These are phyloP conservation scores for Tenthredo livida DNA, from an alignment of 2,888 invertebrate genomes.

Conservation along the genomic window DNA sequence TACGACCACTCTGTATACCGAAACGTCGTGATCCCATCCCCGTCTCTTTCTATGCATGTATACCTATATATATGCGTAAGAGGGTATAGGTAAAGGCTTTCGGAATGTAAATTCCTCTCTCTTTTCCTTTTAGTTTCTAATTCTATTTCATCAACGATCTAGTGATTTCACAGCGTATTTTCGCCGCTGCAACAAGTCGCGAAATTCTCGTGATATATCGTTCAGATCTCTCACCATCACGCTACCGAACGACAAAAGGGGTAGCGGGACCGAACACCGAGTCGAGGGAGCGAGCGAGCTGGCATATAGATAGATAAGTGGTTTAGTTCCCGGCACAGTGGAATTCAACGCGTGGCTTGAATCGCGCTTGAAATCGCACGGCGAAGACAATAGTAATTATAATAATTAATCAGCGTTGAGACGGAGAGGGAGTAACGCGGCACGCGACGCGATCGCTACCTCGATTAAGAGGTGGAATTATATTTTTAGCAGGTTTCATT, in stretches of 20 bases:
- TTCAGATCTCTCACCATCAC: conserved; percentile 31
- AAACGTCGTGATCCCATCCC: conserved; percentile 50
- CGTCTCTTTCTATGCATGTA: conserved; percentile 36
- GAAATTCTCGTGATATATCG: conserved; percentile 32
- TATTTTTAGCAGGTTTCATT: conserved; percentile 48
- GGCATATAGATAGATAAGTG: conserved; percentile 34
- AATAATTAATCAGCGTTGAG: conserved; percentile 42
- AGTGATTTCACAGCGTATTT: background rate
- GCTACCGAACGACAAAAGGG: conserved; percentile 38
- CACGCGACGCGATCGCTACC: conserved; percentile 36
- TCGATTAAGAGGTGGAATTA: conserved; percentile 44
- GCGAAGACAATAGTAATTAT: conserved; percentile 53
- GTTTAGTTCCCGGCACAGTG: conserved; percentile 40
- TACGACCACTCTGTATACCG: conserved; percentile 61
- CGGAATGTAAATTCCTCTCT: background rate
- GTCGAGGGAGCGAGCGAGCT: conserved; percentile 16
- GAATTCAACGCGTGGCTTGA: conserved; percentile 40
- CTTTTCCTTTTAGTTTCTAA: conserved; percentile 33
- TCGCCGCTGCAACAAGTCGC: conserved; percentile 31
- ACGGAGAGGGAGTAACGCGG: conserved; percentile 7
- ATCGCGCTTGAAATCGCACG: conserved; percentile 37
- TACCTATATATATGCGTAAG: background rate
- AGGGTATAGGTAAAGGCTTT: background rate
- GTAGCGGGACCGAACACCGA: background rate
- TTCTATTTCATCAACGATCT: conserved; percentile 16